Percentiles rank a stretch among this genome's conserved stretches.
phyloP scores from a whole-genome alignment of 2,797 vertebrate species.

The Myotis pilosus region DNA sequence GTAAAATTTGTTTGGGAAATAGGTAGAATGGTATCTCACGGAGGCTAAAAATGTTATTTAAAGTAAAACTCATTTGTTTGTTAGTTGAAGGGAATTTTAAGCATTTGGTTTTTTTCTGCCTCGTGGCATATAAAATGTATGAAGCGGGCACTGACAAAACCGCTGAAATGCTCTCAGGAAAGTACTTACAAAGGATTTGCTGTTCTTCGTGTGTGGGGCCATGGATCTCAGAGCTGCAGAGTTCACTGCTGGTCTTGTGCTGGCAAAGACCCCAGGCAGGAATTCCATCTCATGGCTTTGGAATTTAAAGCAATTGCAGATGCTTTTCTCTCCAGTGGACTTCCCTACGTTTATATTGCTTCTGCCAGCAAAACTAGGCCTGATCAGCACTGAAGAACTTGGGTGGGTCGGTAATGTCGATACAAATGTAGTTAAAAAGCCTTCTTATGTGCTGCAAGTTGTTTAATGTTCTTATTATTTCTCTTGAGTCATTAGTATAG shows the following conservation, averaged over 20 bases:
- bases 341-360: neutral
- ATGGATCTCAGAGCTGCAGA: neutral
- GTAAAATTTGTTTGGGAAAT: neutral
- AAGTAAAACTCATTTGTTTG: neutral
- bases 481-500: neutral
- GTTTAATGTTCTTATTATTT: neutral
- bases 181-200: slow-evolving; percentile 24
- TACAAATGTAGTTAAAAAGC: neutral
- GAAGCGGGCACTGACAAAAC: neutral
- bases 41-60: neutral
- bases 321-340: neutral
- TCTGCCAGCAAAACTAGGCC: neutral
- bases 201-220: slow-evolving; percentile 16
- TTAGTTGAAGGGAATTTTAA: slow-evolving; percentile 39
- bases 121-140: neutral
- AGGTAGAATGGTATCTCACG: neutral
- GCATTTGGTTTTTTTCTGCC: neutral
- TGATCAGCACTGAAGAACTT: neutral
- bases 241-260: neutral
- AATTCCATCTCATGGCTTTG: slow-evolving; percentile 60
- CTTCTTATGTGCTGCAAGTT: neutral
- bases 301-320: slow-evolving; percentile 68
- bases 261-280: neutral
- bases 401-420: neutral
- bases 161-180: neutral